Conservation (phyloP, 2,113 vertebrate genomes). For the Platichthys flesus region DNA sequence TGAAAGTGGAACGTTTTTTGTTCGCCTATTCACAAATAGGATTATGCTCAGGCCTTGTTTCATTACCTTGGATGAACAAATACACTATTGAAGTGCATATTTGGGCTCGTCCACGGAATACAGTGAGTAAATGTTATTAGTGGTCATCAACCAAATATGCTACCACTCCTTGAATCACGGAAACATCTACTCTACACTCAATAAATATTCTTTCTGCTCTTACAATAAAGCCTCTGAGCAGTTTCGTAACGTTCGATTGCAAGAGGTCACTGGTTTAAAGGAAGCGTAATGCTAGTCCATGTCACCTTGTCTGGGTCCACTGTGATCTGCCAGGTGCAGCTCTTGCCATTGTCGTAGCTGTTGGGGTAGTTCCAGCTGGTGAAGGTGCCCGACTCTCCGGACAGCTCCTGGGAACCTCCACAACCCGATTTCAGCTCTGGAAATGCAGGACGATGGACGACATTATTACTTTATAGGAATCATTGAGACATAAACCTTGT, state of each 20-base stretch:
- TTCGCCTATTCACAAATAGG: too few species aligned
- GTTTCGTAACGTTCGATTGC: background rate
- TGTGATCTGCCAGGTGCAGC: conserved; percentile 81
- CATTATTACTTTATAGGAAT: background rate
- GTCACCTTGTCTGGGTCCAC: conserved; percentile 82
- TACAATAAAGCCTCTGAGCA: too few species aligned
- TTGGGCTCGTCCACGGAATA: too few species aligned
- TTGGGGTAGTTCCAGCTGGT: conserved; percentile 79
- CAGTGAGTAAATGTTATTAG: too few species aligned
- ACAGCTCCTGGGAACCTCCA: conserved; percentile 67
- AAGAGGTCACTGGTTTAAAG: background rate
- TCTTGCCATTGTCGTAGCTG: conserved; percentile 76
- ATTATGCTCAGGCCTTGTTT: too few species aligned
- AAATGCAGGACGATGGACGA: conserved; percentile 7
- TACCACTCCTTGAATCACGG: too few species aligned
- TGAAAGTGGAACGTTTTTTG: too few species aligned
- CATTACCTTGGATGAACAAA: too few species aligned
- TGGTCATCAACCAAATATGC: too few species aligned
- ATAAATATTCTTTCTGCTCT: too few species aligned
- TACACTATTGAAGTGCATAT: too few species aligned
- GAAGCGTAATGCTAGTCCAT: background rate
- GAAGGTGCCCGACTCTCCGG: conserved; percentile 76
- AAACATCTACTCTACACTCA: too few species aligned
- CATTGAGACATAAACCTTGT: background rate
- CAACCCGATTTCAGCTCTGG: conserved; percentile 63